Evolutionary conservation across 2,797 vertebrate species (phyloP).

Genomic region (Zalophus californianus): DNA sequence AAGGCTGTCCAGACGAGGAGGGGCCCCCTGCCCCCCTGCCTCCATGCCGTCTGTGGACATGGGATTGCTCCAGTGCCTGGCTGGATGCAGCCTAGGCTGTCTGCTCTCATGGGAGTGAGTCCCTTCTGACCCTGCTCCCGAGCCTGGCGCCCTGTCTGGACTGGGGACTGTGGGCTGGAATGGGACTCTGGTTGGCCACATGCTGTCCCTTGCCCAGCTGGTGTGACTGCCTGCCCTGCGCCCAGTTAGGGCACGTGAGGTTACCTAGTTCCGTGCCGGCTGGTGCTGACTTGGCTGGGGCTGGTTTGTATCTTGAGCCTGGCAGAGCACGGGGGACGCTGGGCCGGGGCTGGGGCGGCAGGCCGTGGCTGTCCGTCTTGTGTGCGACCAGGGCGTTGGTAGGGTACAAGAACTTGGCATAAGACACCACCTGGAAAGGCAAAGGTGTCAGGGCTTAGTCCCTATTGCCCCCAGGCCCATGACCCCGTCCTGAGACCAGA

Average conservation of each 20-base stretch:
- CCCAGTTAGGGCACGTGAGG: rapidly evolving
- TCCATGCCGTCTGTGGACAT: rapidly evolving
- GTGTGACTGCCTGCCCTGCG: background rate
- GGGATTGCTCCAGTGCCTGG: background rate
- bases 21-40: background rate
- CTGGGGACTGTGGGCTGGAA: background rate
- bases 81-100: background rate
- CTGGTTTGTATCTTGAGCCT: constrained; percentile 86
- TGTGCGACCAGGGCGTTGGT: constrained; percentile 95
- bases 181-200: background rate
- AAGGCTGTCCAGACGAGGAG: background rate
- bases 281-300: constrained; percentile 86
- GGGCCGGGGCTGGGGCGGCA: constrained; percentile 87
- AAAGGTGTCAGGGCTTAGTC: rapidly evolving
- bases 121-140: background rate
- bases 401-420: constrained; percentile 95
- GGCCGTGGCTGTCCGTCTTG: constrained; percentile 87
- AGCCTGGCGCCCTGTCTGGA: background rate
- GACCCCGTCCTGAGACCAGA: background rate
- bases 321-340: constrained; percentile 88
- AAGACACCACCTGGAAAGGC: constrained; percentile 94
- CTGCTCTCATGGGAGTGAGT: rapidly evolving
- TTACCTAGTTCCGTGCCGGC: constrained; percentile 87
- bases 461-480: background rate
- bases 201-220: background rate